Conservation (phyloP, 1,140 invertebrate species). For the Macrobrachium nipponense region DNA sequence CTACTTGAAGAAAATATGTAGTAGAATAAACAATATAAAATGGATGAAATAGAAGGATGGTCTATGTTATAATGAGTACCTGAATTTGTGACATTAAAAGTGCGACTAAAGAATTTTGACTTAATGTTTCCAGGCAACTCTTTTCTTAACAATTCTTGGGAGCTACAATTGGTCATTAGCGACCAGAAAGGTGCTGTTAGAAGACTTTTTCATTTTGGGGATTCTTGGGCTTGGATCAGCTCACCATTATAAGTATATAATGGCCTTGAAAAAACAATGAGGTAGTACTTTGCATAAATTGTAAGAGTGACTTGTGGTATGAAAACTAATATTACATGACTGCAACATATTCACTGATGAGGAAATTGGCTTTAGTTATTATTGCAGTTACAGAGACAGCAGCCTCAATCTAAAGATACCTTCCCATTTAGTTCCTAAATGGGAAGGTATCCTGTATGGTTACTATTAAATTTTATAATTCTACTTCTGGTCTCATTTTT, state of each 20-base stretch:
- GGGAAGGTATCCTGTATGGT: no score
- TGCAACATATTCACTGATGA: no score
- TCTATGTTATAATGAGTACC: not conserved
- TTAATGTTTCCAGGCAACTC: not conserved
- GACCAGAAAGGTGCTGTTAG: conserved; percentile 1
- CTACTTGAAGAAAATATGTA: no score
- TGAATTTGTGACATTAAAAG: not conserved
- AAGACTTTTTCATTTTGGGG: conserved; percentile 29
- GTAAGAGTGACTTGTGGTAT: no score
- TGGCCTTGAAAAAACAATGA: not conserved
- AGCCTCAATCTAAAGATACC: no score
- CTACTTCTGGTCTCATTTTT: no score
- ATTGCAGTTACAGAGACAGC: no score
- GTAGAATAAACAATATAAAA: no score
- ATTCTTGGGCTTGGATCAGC: conserved; percentile 10
- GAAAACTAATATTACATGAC: no score
- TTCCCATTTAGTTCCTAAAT: no score
- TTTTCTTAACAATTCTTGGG: not conserved
- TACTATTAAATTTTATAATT: no score
- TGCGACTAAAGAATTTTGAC: not conserved
- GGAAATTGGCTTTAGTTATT: no score
- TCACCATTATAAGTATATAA: conserved; percentile 2
- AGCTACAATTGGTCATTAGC: conserved; percentile 14
- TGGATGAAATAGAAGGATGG: not conserved
- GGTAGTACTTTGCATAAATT: not conserved